These are phyloP conservation scores for Malurus melanocephalus DNA, from an alignment of 2,113 vertebrate genomes.

Conservation along the genomic window DNA sequence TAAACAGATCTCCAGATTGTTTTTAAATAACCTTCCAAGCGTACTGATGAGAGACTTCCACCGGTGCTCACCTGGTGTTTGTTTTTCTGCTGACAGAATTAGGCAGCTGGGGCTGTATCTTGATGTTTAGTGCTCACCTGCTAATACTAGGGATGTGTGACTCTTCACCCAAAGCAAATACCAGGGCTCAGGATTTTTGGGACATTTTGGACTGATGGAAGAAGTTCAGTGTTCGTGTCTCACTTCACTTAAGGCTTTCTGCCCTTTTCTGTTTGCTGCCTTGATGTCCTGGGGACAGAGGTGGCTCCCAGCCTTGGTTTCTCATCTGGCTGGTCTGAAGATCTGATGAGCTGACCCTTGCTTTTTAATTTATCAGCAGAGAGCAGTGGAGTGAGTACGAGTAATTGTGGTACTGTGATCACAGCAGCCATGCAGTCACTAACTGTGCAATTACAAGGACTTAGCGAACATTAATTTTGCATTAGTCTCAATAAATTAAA, in stretches of 20 bases:
- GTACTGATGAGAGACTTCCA: constrained; percentile 1
- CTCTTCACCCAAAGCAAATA: background rate
- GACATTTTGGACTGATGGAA: background rate
- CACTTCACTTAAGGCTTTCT: background rate
- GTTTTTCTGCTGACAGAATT: constrained; percentile 15
- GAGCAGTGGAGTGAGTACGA: background rate
- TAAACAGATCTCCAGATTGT: constrained; percentile 8
- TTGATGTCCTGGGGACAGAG: background rate
- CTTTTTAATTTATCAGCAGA: background rate
- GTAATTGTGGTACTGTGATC: background rate
- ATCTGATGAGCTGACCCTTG: background rate
- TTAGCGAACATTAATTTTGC: background rate
- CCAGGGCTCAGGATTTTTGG: background rate
- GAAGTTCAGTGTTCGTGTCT: accelerated
- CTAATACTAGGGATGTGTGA: background rate
- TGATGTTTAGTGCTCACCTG: background rate
- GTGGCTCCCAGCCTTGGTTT: background rate
- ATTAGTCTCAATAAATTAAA: constrained; percentile 1
- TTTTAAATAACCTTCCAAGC: constrained; percentile 33
- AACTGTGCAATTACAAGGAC: background rate
- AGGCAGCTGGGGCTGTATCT: background rate
- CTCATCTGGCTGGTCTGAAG: background rate
- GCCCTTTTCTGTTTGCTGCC: background rate
- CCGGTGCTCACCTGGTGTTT: constrained; percentile 24
- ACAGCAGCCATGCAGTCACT: background rate